These are phyloP conservation scores for Lochmaea crataegi DNA, from an alignment of 2,888 invertebrate species.

Conservation along the genomic window DNA sequence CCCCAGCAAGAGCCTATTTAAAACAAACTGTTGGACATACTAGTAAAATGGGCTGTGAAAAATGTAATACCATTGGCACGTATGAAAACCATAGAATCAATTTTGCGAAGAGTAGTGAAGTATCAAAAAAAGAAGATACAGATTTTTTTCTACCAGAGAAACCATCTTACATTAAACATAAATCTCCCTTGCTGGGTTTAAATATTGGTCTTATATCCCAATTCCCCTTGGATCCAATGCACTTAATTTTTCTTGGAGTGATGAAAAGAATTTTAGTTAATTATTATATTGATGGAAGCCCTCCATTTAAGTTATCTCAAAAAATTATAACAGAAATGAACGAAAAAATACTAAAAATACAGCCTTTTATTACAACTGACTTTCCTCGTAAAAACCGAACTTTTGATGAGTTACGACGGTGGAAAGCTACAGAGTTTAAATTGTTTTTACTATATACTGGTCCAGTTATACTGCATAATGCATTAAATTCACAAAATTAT, in stretches of 20 bases:
- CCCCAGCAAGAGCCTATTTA: constrained; percentile 39
- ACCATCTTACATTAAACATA: constrained; percentile 13
- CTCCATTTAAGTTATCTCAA: not conserved
- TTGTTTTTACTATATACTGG: constrained; percentile 14
- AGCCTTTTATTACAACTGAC: constrained; percentile 10
- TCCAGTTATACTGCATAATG: not conserved
- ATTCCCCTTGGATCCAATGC: constrained; percentile 41
- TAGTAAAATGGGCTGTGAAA: constrained; percentile 40
- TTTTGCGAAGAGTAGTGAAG: not conserved
- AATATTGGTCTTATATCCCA: constrained; percentile 19
- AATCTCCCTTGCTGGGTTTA: constrained; percentile 12
- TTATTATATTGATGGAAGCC: constrained; percentile 26
- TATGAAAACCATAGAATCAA: not conserved
- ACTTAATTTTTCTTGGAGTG: constrained; percentile 37
- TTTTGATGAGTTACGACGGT: not conserved
- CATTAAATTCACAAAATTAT: constrained; percentile 1
- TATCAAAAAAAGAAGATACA: not conserved
- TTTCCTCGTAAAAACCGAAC: constrained; percentile 18
- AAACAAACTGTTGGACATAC: constrained; percentile 40
- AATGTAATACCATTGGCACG: constrained; percentile 34
- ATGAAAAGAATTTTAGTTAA: constrained; percentile 30
- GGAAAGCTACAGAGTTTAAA: constrained; percentile 12
- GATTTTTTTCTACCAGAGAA: constrained; percentile 21
- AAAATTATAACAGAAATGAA: constrained; percentile 28
- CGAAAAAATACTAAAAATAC: not conserved